phyloP scores from a whole-genome alignment of 2,113 vertebrate genomes.

The Corydoras sp. region DNA sequence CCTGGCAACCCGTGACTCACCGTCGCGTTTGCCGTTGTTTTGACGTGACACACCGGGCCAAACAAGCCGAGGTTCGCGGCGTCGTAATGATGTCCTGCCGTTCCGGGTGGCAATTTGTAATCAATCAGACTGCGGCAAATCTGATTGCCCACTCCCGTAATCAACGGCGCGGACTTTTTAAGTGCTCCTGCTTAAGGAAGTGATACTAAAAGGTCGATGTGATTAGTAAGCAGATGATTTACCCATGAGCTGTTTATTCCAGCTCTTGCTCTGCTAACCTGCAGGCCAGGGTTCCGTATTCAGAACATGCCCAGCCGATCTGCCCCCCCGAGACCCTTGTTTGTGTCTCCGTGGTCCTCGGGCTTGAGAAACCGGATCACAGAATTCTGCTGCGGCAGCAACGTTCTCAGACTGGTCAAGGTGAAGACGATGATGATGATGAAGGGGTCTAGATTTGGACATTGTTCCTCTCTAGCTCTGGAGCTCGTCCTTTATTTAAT shows the following conservation, averaged over 20 bases:
- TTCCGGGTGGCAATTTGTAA: constrained; percentile 28
- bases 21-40: constrained; percentile 33
- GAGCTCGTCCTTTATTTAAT: too few species aligned
- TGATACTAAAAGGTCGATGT: background rate
- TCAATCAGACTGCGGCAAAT: constrained; percentile 20
- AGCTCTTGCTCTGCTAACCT: too few species aligned
- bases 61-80: background rate
- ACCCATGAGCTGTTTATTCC: background rate
- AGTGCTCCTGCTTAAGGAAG: background rate
- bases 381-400: too few species aligned
- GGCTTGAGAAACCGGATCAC: too few species aligned
- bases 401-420: too few species aligned
- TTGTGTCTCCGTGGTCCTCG: too few species aligned
- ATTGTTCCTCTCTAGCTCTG: too few species aligned
- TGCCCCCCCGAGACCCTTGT: too few species aligned
- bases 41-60: constrained; percentile 14
- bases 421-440: too few species aligned
- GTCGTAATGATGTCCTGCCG: constrained; percentile 23
- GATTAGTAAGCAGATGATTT: constrained; percentile 1
- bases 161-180: background rate
- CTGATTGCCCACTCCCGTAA: constrained; percentile 5
- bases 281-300: too few species aligned
- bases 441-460: too few species aligned
- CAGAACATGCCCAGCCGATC: too few species aligned
- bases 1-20: constrained; percentile 36